These are phyloP conservation scores for Aurelia sp. DNA, from an alignment of 30 jellyfish, hydroid and myxozoan species.

Conservation along the genomic window DNA sequence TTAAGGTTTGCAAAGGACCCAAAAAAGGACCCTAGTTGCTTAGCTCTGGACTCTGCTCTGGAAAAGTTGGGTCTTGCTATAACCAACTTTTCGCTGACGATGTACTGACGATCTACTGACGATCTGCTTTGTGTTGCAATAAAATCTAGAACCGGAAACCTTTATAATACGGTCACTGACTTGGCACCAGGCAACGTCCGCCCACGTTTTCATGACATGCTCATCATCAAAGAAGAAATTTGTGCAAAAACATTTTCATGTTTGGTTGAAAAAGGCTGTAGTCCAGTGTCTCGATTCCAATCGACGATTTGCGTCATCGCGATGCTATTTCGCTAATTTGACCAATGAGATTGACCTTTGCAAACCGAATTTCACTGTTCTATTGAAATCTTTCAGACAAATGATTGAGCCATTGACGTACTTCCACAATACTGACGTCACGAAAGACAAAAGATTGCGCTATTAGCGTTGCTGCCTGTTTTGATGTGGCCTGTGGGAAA, in stretches of 20 bases:
- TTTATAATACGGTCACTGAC: neutral
- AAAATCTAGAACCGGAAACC: no score
- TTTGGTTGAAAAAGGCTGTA: conserved; percentile 11
- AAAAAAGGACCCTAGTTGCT: no score
- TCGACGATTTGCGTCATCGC: conserved; percentile 69
- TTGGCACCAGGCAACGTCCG: neutral
- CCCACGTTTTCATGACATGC: neutral
- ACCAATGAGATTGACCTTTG: conserved; percentile 63
- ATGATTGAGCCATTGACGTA: conserved; percentile 73
- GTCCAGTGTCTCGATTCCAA: conserved; percentile 23
- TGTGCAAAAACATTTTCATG: conserved; percentile 4
- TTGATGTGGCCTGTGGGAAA: no score
- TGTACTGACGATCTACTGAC: no score
- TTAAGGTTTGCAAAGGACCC: no score
- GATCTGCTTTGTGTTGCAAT: no score
- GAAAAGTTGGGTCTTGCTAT: no score
- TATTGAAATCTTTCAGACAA: conserved; percentile 59
- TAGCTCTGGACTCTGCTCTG: no score
- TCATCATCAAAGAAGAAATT: neutral
- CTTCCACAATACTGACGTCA: conserved; percentile 72
- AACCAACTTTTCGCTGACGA: no score
- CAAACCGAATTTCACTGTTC: conserved; percentile 46
- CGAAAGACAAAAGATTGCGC: conserved; percentile 27
- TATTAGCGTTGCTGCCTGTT: no score
- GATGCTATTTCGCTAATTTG: conserved; percentile 42